Evolutionary conservation across 1,140 invertebrate species (phyloP).

Genomic region (Heliothis virescens): DNA sequence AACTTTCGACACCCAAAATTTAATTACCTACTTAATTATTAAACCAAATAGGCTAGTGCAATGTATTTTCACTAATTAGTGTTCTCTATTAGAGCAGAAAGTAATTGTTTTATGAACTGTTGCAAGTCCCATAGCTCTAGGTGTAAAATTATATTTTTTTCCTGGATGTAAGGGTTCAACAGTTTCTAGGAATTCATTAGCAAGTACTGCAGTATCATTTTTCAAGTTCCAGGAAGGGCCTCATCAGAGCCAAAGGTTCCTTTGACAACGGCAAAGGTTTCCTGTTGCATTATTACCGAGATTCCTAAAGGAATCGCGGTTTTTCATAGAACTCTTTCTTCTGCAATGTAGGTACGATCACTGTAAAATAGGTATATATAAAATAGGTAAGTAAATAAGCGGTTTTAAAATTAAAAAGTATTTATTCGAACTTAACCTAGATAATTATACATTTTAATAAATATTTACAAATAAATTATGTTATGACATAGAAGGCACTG

Average conservation of each 20-base stretch:
- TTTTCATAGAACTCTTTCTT: not conserved
- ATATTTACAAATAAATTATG: conserved; percentile 44
- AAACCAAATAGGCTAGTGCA: not conserved
- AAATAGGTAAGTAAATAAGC: no score
- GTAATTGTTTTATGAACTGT: not conserved
- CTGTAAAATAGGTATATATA: no score
- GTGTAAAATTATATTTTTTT: no score
- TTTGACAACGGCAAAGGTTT: not conserved
- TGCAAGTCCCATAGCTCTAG: no score
- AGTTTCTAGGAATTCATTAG: not conserved
- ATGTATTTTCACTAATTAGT: not conserved
- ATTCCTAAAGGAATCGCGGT: not conserved
- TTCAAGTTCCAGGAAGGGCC: not conserved
- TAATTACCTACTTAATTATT: not conserved
- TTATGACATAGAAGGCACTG: conserved; percentile 35
- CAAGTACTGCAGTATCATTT: not conserved
- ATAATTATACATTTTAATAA: not conserved
- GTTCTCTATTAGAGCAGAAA: not conserved
- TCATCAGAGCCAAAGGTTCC: not conserved
- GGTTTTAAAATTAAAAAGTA: not conserved
- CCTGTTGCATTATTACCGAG: conserved; percentile 7
- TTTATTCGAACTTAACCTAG: conserved; percentile 16
- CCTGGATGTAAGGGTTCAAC: no score
- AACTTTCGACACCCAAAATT: not conserved
- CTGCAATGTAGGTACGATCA: no score